phyloP scores from a whole-genome alignment of 2,113 vertebrate species.

The Dunckerocampus dactyliophorus region DNA sequence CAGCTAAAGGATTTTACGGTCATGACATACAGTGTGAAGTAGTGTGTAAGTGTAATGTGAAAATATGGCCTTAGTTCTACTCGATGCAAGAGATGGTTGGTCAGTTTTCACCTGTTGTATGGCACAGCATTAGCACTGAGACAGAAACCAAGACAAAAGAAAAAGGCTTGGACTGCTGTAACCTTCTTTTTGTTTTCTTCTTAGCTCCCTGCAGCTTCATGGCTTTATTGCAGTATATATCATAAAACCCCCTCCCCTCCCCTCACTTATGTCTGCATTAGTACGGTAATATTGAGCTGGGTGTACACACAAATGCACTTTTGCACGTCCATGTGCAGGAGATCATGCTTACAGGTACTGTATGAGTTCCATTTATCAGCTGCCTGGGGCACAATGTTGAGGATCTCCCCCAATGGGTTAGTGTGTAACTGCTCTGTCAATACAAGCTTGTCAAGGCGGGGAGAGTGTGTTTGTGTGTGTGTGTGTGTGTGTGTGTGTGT shows the following conservation, averaged over 20 bases:
- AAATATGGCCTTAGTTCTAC: neutral
- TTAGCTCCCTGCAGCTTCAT: conserved; percentile 24
- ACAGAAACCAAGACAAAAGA: conserved; percentile 9
- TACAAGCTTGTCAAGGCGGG: conserved; percentile 88
- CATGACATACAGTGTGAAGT: too few species aligned
- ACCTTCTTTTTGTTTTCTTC: conserved; percentile 11
- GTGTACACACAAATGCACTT: conserved; percentile 43
- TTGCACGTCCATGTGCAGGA: conserved; percentile 41
- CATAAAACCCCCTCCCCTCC: conserved; percentile 26
- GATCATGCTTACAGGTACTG: conserved; percentile 73
- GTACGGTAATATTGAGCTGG: conserved; percentile 48
- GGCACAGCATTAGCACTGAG: conserved; percentile 15
- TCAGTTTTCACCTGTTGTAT: conserved; percentile 23
- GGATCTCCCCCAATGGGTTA: conserved; percentile 85
- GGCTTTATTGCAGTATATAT: conserved; percentile 29
- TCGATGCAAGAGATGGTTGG: conserved; percentile 5
- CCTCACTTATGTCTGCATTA: conserved; percentile 36
- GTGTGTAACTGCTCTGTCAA: conserved; percentile 96
- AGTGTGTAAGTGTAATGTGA: neutral
- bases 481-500: conserved; percentile 46
- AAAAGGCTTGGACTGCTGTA: conserved; percentile 20
- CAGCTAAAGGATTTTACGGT: neutral
- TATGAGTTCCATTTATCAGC: conserved; percentile 79
- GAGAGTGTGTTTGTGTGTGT: conserved; percentile 65
- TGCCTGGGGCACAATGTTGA: conserved; percentile 78